Evolutionary conservation across 2,888 invertebrate genomes (phyloP), one percentile per base, ranked within the genome.

Genomic region (Onthophagus sagittarius): DNA sequence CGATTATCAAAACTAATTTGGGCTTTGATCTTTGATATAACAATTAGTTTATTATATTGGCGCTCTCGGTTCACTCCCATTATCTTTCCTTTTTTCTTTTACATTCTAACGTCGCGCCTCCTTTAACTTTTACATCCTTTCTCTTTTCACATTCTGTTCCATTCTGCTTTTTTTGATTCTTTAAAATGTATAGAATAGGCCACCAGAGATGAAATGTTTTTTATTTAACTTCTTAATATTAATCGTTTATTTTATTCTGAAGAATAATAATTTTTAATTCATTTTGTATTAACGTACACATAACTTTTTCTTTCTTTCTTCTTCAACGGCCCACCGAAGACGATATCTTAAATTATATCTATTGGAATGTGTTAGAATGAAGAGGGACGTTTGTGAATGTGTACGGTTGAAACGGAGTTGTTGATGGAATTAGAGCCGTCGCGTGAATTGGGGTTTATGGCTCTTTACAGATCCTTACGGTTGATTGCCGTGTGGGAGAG

Each of bases 1-100:
- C 82, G 82, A 83, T 82, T 82, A 83, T 82, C 82, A 81, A 82
- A 82, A 81, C 81, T 82, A 82, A 82, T 82, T 82, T 80, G 79
- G 77, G 78, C 79, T 80, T 79, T 79, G 80, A 80, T 80, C 80
- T 80, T 80, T 80, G 80, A 81, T 81, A 80, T 79, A 79, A 79
- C 79, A 80, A 80, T 80, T 80, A 79, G 74, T 76, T 74, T 75
- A 75, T 73, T 73, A 73, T 75, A 71, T 72, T 69, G 75, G 73
- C 71, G 72, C 71, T 23, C 23, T 33, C 39, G 39, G 39, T 53
- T 53, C 39, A 53, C 39, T 53, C 39, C 39, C 39, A 23, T 23
- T 23, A 23, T 23, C 23, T 23, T 23, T 23, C 23, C 23, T 23
- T 23, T 23, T 23, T 23, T 11, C 39, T 53, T 53, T 53, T 53